phyloP scores from a whole-genome alignment of 2,113 vertebrate species.

The Riparia riparia region DNA sequence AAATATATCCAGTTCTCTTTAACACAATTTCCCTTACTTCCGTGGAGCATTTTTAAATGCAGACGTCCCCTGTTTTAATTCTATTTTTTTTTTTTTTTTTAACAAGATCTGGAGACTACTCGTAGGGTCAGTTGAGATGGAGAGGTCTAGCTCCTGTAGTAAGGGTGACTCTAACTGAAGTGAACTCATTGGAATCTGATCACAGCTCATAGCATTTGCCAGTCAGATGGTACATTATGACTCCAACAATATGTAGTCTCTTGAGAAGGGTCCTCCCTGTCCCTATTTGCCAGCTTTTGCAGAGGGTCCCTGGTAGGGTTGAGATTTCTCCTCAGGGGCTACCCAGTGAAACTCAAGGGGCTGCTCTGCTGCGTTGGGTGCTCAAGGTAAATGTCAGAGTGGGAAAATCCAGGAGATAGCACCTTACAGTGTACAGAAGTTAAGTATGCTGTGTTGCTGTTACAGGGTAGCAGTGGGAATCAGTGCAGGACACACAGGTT shows the following conservation, averaged over 20 bases:
- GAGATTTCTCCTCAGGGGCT: background rate
- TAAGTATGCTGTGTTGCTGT: background rate
- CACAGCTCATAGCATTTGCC: background rate
- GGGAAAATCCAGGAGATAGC: background rate
- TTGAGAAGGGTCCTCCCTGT: background rate
- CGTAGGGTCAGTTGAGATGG: background rate
- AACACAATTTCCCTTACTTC: background rate
- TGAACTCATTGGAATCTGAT: background rate
- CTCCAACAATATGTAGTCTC: background rate
- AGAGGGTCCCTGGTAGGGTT: background rate
- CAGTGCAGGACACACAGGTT: background rate
- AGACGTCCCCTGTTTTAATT: background rate
- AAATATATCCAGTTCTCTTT: conserved; percentile 2
- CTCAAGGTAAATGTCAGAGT: background rate
- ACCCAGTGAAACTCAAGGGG: background rate
- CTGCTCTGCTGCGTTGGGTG: background rate
- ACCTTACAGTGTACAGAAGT: background rate
- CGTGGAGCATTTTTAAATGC: background rate
- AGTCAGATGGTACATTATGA: background rate
- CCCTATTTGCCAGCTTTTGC: background rate
- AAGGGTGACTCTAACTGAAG: background rate
- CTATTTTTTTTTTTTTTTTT: background rate
- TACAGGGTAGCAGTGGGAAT: background rate
- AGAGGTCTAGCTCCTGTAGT: background rate
- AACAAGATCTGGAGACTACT: background rate